Base-by-base conservation (phyloP, 2,888 invertebrate genomes). In the Tribolium freemani region DNA sequence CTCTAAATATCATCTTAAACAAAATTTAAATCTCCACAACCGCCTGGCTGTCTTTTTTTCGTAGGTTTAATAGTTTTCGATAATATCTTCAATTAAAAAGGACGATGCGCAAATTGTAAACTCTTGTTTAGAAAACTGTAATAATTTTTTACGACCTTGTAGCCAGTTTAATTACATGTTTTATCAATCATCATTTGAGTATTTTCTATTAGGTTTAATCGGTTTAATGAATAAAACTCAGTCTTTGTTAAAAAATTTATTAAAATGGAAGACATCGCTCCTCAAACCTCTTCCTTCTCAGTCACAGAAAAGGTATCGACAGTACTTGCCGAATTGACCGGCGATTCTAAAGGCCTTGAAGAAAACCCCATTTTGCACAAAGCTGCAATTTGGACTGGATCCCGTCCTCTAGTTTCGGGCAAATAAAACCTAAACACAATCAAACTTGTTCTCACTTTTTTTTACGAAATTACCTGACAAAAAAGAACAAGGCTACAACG, bases 371-470 rank as follows among this genome's bases (percentile, higher is more conserved):
- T 87, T 8, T 89, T 88, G 79, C 93, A 90, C 3, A 91, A 83
- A 45, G 89, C 88, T 0, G 91, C 89, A 46, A 94, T 88, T 76
- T 93, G 91, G 0, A 88, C 85, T 0, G 93, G 90, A 75, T 92
- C 90, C 76, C 88, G 90, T n/a, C 92, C 92, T 74, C 90, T 88
- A 0, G 94, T 94, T 86, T 94, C 94, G 3, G 94, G 94, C 80
- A 94, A 88, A 84, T 93, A 94, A 51, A 89, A 84, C 81, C 93
- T 93, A 82, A 16, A 16, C 16, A 16, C 74, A 88, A 58, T 50
- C 20, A 45, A 44, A 54, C 2, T 16, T 16, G 1, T 16, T 13
- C 20, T 8, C 26, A 45, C 20, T 26, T 4, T 31, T 11, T 45
- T 60, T 8, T 8, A 31, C n/a, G 5, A 31, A 53, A 53, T 88